Evolutionary conservation across 2,797 vertebrate genomes (phyloP).

Genomic region (Melanotaenia pygmaea): DNA sequence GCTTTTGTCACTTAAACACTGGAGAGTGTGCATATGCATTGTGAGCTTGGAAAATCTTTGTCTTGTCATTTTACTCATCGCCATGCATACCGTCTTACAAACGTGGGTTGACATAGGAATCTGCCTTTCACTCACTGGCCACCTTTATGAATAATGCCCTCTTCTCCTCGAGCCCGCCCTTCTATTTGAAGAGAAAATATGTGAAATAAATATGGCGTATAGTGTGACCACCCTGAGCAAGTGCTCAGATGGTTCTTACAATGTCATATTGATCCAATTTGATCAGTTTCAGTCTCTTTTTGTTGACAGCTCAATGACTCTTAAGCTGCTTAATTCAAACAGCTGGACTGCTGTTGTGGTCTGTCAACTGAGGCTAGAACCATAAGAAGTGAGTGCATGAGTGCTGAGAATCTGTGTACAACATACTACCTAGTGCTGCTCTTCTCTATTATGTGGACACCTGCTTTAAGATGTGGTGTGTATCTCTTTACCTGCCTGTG

Average conservation of each 20-base stretch:
- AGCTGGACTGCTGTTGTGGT: constrained; percentile 74
- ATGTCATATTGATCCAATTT: constrained; percentile 51
- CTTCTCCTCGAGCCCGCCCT: constrained; percentile 52
- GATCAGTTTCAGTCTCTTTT: constrained; percentile 51
- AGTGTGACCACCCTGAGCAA: constrained; percentile 49
- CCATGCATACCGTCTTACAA: constrained; percentile 77
- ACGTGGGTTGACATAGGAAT: constrained; percentile 60
- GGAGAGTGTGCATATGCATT: constrained; percentile 89
- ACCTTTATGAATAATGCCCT: constrained; percentile 74
- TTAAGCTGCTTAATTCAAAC: constrained; percentile 34
- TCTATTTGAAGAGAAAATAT: constrained; percentile 63
- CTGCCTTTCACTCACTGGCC: constrained; percentile 81
- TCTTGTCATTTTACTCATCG: constrained; percentile 74
- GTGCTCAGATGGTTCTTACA: constrained; percentile 61
- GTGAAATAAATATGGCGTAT: constrained; percentile 59
- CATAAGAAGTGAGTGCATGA: constrained; percentile 76
- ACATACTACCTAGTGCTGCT: constrained; percentile 91
- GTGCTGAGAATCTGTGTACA: constrained; percentile 90
- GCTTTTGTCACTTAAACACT: constrained; percentile 90
- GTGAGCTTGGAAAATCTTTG: constrained; percentile 81
- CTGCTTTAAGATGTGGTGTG: constrained; percentile 91
- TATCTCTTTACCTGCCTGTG: constrained; percentile 91
- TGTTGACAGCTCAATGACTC: constrained; percentile 50
- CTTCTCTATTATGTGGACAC: constrained; percentile 87
- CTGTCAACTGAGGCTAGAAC: constrained; percentile 74